These are phyloP conservation scores for Enteromius radiatus DNA, from an alignment of 2,797 vertebrate genomes.

Conservation along the genomic window DNA sequence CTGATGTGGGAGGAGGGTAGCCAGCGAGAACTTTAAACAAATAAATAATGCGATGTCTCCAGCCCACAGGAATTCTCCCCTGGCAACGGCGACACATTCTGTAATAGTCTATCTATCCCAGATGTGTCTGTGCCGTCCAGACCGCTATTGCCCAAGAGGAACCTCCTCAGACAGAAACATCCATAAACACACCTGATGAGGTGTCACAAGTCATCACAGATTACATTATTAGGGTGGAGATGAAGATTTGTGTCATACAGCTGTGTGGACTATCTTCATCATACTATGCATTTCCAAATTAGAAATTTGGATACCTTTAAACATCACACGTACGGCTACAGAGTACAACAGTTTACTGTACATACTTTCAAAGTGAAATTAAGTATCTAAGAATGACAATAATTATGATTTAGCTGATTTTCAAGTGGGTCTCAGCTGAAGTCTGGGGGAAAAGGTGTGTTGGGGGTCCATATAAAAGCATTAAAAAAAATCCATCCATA, in stretches of 20 bases:
- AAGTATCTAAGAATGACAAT: background rate
- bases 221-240: constrained; percentile 16
- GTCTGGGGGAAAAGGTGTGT: no score
- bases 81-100: constrained; percentile 81
- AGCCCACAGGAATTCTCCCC: constrained; percentile 90
- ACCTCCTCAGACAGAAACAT: constrained; percentile 69
- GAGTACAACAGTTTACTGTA: background rate
- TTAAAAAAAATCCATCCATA: no score
- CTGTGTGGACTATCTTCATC: background rate
- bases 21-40: constrained; percentile 84
- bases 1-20: constrained; percentile 68
- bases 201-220: constrained; percentile 1
- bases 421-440: background rate
- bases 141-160: constrained; percentile 63
- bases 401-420: background rate
- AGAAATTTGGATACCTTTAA: background rate
- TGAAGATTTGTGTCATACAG: constrained; percentile 22
- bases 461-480: background rate
- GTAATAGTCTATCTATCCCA: constrained; percentile 87
- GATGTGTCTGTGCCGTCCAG: constrained; percentile 79
- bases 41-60: constrained; percentile 89
- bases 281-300: background rate
- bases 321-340: background rate
- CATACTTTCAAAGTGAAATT: background rate
- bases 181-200: constrained; percentile 37